Evolutionary conservation across 2,888 invertebrate species (phyloP), one percentile per base, ranked within the genome.

Genomic region (Lochmaea crataegi): DNA sequence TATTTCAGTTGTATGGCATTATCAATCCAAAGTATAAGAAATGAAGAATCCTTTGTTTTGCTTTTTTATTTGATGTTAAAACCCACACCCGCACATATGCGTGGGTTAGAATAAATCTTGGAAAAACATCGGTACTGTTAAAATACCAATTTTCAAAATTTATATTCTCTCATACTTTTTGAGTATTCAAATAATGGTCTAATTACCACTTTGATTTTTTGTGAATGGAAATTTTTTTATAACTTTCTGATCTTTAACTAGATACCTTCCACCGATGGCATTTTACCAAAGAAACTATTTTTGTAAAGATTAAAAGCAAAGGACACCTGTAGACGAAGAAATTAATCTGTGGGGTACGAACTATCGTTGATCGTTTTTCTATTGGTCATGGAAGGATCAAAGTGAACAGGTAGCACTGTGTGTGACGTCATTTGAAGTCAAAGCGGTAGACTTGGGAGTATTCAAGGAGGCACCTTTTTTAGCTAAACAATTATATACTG

Each of bases 301-400:
- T 65, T 45, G 16, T 64, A 22, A 18, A 38, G 32, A 45, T 61
- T 68, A 51, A 60, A 53, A 45, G 68, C 48, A 26, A 60, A 68
- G 53, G 16, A 53, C 68, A 61, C 41, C 63, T 69, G 61, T 11
- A 53, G 68, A 51, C 22, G 48, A 53, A 63, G 42, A 63, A 63
- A 42, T 42, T 42, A 41, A 63, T 42, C 61, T 42, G 61, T 42
- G 61, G 63, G 42, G 9, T 45, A 32, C 18, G 60, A n/a, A 56
- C 38, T 42, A 60, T 67, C 63, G 38, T 41, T 63, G 51, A 3
- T 67, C 58, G 67, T 68, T 72, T 70, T 42, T 67, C 63, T n/a
- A n/a, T 68, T 72, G 64, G 65, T 70, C 69, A 72, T 53, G 68
- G 53, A 48, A 69, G 41, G 42, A 63, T 63, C 18, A 63, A 45